Evolutionary conservation across 2,888 invertebrate genomes (phyloP).

Genomic region (Campoplex nolae): DNA sequence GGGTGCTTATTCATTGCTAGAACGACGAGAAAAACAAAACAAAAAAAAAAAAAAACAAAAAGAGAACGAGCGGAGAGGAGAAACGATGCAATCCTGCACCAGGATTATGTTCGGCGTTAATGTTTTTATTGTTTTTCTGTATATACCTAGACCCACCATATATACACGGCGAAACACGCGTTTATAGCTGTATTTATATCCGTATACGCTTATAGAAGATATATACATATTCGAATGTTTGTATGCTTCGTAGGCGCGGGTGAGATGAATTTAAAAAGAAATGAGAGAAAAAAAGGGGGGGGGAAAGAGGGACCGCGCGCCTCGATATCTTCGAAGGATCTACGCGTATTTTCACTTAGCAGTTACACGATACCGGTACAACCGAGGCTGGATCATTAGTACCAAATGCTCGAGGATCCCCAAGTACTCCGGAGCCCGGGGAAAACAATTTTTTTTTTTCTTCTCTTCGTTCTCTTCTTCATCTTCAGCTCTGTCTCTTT

Average conservation of each 20-base stretch:
- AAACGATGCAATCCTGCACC: conserved; percentile 58
- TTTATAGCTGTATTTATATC: neutral
- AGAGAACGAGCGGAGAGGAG: conserved; percentile 24
- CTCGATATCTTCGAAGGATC: conserved; percentile 78
- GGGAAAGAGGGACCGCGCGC: conserved; percentile 61
- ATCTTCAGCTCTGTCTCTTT: conserved; percentile 42
- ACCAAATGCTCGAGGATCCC: conserved; percentile 76
- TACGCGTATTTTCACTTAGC: conserved; percentile 84
- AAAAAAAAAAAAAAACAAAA: conserved; percentile 28
- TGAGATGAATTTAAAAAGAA: conserved; percentile 41
- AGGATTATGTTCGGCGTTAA: conserved; percentile 73
- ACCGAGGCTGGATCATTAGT: conserved; percentile 80
- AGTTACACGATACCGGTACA: conserved; percentile 82
- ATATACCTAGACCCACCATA: conserved; percentile 43
- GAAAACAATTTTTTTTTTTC: conserved; percentile 64
- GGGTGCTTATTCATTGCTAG: conserved; percentile 56
- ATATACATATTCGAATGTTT: neutral
- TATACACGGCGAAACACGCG: neutral
- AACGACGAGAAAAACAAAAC: conserved; percentile 11
- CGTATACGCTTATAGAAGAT: neutral
- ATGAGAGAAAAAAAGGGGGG: conserved; percentile 29
- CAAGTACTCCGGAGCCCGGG: conserved; percentile 70
- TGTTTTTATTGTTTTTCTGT: conserved; percentile 63
- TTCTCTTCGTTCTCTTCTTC: conserved; percentile 57
- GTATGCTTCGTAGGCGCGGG: conserved; percentile 35